Base-by-base conservation (phyloP, 1,140 invertebrate species). In the Anoplolepis gracilipes region DNA sequence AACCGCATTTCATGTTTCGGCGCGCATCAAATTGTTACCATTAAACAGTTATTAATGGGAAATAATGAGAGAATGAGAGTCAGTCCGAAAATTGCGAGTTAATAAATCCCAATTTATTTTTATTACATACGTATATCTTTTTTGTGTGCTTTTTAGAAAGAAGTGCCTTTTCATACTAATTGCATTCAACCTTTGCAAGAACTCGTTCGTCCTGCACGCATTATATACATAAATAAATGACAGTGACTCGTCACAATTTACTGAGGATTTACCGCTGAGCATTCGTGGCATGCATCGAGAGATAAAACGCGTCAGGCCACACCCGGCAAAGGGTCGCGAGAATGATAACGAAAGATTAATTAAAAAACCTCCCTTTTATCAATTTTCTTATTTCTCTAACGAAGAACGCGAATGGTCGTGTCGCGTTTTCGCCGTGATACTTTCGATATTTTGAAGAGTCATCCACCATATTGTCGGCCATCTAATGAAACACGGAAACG, bases 401-500 rank as follows among this genome's bases (percentile, higher is more conserved):
- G 5, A 16, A 22, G 25, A 33, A 46, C 11, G 11, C 25, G 36
- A 22, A 13, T 10, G 16, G 30, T 55, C 10, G 33, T 30, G 4
- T 53, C 5, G 25, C 73, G 22, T 19, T 13, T 77, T 49, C 22
- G 33, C 22, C 10, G 77, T 30, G 53, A 46, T 61, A 82, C 61
- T 82, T 72, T 72, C 25, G 53, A 72, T 36, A 39, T 33, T 82
- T 46, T 3, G 53, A 36, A 22, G 25, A 42, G 28, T 55, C 25
- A 72, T 61, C 30, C 28, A 82, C 53, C 46, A 82, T 82, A 82
- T 82, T 82, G 78, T 78, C 42, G 57, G 39, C 4, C 10, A 30
- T 11, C 53, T 82, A 73, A 73, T 73, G 78, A 82, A 82, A 82
- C 78, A 59, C 59, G 78, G 73, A 82, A 82, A 72, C 25, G 36